phyloP scores from a whole-genome alignment of 2,797 vertebrate species.

The Pantherophis vulpinus region DNA sequence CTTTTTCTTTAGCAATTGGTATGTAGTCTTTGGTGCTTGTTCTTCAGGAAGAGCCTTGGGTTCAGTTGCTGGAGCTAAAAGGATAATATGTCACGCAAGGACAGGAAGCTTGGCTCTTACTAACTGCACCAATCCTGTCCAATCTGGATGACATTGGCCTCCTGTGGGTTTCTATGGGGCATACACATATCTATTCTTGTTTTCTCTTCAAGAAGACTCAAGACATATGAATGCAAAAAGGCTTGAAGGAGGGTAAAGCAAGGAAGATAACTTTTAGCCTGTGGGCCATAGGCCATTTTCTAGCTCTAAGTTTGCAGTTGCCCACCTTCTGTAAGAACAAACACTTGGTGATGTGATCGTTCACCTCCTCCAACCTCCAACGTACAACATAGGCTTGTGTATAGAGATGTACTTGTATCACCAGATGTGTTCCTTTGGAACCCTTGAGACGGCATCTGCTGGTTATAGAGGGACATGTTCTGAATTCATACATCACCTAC shows the following conservation, averaged over 20 bases:
- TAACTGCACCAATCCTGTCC: not conserved
- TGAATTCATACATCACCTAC: not conserved
- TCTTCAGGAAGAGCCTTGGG: not conserved
- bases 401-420: not conserved
- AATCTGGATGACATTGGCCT: no score
- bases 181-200: not conserved
- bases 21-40: no score
- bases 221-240: not conserved
- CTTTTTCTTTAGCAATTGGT: not conserved
- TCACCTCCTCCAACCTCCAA: not conserved
- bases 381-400: not conserved
- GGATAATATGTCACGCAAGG: not conserved
- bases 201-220: not conserved
- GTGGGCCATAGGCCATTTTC: not conserved
- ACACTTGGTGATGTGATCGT: not conserved
- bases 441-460: not conserved
- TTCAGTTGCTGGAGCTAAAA: no score
- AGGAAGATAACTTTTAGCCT: not conserved
- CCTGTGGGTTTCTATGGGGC: not conserved
- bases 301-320: not conserved
- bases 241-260: not conserved
- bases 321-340: not conserved
- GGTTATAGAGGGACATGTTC: not conserved
- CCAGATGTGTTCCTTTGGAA: not conserved
- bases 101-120: not conserved